Conservation (phyloP, 2,113 vertebrate species). For the Alexandromys fortis region DNA sequence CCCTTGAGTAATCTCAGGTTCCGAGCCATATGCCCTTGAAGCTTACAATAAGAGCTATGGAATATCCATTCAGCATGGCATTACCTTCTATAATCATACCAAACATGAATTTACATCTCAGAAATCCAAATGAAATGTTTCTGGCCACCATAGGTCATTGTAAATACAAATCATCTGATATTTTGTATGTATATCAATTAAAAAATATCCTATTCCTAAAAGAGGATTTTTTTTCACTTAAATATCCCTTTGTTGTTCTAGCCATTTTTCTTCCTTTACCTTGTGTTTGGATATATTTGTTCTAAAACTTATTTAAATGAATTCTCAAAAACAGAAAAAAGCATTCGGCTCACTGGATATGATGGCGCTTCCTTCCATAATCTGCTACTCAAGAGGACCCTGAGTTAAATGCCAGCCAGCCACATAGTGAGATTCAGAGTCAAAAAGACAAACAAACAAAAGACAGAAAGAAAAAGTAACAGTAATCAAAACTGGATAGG, state of each 20-base stretch:
- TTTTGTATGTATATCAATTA: not conserved
- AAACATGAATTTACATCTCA: constrained; percentile 40
- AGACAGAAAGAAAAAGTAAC: not conserved
- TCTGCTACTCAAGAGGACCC: not conserved
- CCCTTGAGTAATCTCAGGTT: constrained; percentile 51
- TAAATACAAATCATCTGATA: not conserved
- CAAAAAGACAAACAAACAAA: not conserved
- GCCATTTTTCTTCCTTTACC: not conserved
- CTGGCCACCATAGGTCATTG: not conserved
- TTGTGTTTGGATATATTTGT: not conserved
- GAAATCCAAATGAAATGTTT: constrained; percentile 49
- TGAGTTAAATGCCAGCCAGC: too few species aligned
- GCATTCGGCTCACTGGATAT: not conserved
- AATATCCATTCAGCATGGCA: constrained; percentile 26
- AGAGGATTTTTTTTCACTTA: not conserved
- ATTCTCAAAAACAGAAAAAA: constrained; percentile 4
- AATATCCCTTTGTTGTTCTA: not conserved
- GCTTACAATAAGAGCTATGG: constrained; percentile 26
- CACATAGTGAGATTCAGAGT: too few species aligned
- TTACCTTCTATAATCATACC: constrained; percentile 4
- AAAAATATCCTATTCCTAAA: not conserved
- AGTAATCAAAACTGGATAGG: too few species aligned
- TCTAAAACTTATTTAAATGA: not conserved
- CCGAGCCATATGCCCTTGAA: constrained; percentile 27
- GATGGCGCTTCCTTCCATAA: too few species aligned